These are phyloP conservation scores for Saguinus imperator DNA, from an alignment of 2,113 vertebrate species.

Conservation along the genomic window DNA sequence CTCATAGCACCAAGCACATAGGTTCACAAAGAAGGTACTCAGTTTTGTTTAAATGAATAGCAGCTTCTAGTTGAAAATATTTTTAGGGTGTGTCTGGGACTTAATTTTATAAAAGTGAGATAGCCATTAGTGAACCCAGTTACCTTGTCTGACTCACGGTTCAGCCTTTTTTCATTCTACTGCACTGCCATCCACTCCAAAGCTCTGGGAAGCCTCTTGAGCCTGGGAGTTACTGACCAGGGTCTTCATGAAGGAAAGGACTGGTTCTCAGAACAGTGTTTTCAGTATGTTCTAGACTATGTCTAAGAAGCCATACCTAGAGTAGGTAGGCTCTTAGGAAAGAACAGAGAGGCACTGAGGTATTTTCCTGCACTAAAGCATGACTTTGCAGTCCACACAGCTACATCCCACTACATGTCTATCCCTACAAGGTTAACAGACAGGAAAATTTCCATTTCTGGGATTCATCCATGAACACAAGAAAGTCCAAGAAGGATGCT, in stretches of 20 bases:
- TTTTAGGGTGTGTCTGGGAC: neutral
- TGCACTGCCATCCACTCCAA: neutral
- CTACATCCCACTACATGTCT: neutral
- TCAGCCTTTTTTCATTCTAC: neutral
- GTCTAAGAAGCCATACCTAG: neutral
- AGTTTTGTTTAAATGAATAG: neutral
- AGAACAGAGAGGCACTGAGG: neutral
- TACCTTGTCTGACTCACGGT: neutral
- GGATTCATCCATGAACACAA: neutral
- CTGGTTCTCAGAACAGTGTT: neutral
- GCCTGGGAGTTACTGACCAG: neutral
- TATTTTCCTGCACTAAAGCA: neutral
- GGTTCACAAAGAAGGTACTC: constrained; percentile 8
- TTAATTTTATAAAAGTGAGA: neutral
- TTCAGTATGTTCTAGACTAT: neutral
- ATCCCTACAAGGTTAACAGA: neutral
- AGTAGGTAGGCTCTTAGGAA: neutral
- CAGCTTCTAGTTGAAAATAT: neutral
- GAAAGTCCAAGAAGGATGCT: neutral
- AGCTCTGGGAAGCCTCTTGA: neutral
- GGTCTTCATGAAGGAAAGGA: neutral
- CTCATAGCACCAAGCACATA: neutral
- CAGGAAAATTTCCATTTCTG: neutral
- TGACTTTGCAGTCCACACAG: neutral
- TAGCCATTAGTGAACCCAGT: neutral